A percentile compares a stretch with the other conserved stretches of the same genome.
Evolutionary conservation across 2,888 invertebrate genomes (phyloP).

Genomic region (Pandemis cinnamomeana): DNA sequence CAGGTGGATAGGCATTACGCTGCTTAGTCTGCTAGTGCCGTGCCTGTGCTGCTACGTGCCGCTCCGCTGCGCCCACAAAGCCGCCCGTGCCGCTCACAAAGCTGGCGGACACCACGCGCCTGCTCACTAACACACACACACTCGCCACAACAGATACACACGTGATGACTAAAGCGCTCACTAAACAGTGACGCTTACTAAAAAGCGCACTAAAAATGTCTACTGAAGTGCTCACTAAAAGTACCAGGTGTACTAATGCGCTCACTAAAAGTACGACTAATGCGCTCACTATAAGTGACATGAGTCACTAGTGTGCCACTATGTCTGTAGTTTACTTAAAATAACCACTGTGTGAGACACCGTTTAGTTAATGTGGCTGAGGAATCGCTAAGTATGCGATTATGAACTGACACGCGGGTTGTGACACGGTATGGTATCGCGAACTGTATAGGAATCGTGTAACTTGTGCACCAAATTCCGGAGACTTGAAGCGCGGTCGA

Average conservation of each 20-base stretch:
- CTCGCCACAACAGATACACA: neutral
- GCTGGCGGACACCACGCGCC: constrained; percentile 93
- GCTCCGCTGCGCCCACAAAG: constrained; percentile 92
- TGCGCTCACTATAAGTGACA: too few species aligned
- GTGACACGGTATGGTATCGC: too few species aligned
- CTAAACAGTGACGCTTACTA: neutral
- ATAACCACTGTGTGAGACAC: too few species aligned
- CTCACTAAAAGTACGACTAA: neutral
- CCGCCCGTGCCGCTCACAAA: constrained; percentile 90
- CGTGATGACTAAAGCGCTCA: neutral
- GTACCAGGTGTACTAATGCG: neutral
- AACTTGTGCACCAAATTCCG: too few species aligned
- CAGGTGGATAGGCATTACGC: constrained; percentile 92
- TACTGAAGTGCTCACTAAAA: neutral
- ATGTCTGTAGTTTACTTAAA: too few species aligned
- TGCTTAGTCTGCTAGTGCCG: constrained; percentile 94
- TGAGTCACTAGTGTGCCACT: too few species aligned
- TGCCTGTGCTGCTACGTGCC: constrained; percentile 98
- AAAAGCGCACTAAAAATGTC: neutral
- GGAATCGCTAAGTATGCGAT: too few species aligned
- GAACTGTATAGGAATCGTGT: too few species aligned
- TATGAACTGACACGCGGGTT: too few species aligned
- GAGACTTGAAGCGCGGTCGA: too few species aligned
- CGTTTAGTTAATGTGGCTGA: too few species aligned
- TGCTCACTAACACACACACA: constrained; percentile 44